Evolutionary conservation across 2,113 vertebrate species (phyloP).

Genomic region (Zosterops borbonicus): DNA sequence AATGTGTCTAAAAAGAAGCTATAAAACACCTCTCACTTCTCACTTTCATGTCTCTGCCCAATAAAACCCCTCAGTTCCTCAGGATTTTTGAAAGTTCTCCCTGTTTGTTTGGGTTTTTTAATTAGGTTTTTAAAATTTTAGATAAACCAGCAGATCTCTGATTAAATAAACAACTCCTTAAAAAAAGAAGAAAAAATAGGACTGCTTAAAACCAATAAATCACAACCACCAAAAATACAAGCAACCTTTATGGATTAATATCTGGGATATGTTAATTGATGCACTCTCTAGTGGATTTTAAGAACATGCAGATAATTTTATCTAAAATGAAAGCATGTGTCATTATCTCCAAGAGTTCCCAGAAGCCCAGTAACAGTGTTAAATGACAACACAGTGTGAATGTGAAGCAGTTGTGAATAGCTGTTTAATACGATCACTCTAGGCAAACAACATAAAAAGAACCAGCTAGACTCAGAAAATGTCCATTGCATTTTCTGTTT

Average conservation of each 20-base stretch:
- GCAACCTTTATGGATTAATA: slow-evolving; percentile 8
- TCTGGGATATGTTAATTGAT: slow-evolving; percentile 41
- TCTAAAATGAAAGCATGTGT: slow-evolving; percentile 46
- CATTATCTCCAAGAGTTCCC: slow-evolving; percentile 57
- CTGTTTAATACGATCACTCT: background rate
- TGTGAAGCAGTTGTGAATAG: background rate
- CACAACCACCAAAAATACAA: background rate
- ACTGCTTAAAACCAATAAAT: slow-evolving; percentile 4
- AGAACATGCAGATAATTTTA: slow-evolving; percentile 45
- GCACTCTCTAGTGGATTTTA: slow-evolving; percentile 31
- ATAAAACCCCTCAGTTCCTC: background rate
- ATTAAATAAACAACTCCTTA: slow-evolving; percentile 17
- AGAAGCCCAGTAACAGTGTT: background rate
- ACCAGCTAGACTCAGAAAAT: background rate
- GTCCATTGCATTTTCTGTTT: background rate
- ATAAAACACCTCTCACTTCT: background rate
- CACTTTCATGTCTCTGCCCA: background rate
- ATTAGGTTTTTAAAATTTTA: background rate
- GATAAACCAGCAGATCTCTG: background rate
- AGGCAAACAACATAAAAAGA: background rate
- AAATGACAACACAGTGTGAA: background rate
- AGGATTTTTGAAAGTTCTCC: background rate
- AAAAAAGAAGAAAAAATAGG: background rate
- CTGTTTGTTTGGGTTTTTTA: background rate
- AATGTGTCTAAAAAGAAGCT: background rate